Percentiles rank a stretch among this genome's conserved stretches.
phyloP scores from a whole-genome alignment of 1,140 invertebrate species.

The Anastatus disparis region DNA sequence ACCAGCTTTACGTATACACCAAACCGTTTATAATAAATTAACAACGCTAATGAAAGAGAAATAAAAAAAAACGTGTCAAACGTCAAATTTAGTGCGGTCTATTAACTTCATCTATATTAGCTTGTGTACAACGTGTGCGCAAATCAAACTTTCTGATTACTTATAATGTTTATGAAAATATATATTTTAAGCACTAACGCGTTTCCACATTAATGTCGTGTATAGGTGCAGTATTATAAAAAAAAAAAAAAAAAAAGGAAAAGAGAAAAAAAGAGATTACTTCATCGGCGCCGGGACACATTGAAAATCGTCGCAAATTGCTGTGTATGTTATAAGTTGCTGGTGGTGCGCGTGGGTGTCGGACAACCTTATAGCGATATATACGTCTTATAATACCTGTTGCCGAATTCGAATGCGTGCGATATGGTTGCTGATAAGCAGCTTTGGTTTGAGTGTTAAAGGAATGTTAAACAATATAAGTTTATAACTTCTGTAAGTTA shows the following conservation, averaged over 20 bases:
- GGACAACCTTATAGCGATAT: not conserved
- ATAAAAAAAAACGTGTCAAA: not conserved
- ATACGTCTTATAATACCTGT: not conserved
- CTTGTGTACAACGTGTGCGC: not conserved
- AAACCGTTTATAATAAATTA: too few species aligned
- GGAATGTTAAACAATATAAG: not conserved
- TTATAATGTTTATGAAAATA: constrained; percentile 27
- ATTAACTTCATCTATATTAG: constrained; percentile 13
- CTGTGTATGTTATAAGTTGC: too few species aligned
- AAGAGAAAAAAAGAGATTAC: constrained; percentile 29
- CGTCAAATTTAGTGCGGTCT: not conserved
- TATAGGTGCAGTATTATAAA: too few species aligned
- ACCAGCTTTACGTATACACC: not conserved
- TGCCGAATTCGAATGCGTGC: constrained; percentile 12
- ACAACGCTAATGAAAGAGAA: not conserved
- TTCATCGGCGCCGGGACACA: not conserved
- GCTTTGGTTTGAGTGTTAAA: too few species aligned
- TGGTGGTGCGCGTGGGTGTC: constrained; percentile 46
- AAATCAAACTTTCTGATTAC: constrained; percentile 18
- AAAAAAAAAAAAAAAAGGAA: too few species aligned
- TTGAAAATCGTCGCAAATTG: not conserved
- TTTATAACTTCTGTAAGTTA: not conserved
- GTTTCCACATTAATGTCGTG: too few species aligned
- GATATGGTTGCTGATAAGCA: too few species aligned
- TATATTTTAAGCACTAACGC: not conserved